These are phyloP conservation scores for Lerista edwardsae DNA, from an alignment of 2,797 vertebrate species.

Conservation along the genomic window DNA sequence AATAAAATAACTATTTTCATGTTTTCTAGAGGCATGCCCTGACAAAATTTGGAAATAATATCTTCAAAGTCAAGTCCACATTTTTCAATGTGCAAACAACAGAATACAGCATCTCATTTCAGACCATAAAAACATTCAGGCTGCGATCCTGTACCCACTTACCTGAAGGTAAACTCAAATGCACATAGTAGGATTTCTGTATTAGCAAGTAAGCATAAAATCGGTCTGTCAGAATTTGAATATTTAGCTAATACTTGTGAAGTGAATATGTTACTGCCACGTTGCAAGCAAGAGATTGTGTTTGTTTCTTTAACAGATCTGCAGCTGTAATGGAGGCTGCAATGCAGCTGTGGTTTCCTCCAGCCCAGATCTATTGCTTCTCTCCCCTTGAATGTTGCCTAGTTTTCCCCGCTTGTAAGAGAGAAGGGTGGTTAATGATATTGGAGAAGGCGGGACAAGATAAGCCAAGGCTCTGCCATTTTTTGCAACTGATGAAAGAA, in stretches of 20 bases:
- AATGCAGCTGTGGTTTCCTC: conserved; percentile 12
- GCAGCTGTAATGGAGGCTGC: conserved; percentile 9
- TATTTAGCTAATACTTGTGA: not conserved
- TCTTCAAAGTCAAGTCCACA: not conserved
- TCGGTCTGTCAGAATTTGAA: not conserved
- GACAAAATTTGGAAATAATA: not conserved
- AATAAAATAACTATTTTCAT: not conserved
- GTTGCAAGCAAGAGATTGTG: not conserved
- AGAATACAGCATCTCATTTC: not conserved
- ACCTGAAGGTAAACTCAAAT: too few relatives aligned
- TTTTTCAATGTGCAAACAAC: not conserved
- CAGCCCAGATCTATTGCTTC: not conserved
- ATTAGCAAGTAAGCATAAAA: too few relatives aligned
- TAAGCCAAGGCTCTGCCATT: not conserved
- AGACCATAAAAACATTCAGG: not conserved
- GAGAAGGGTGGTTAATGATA: not conserved
- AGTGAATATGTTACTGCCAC: not conserved
- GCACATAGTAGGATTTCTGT: too few relatives aligned
- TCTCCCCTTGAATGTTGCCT: not conserved
- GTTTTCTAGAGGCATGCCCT: not conserved
- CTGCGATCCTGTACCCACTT: too few relatives aligned
- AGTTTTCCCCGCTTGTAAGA: not conserved
- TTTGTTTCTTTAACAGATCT: not conserved
- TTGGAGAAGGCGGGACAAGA: not conserved
- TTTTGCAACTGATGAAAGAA: too few relatives aligned